Percentiles rank a stretch among this genome's conserved stretches.
phyloP scores from a whole-genome alignment of 2,113 vertebrate genomes.

The Marmota flaviventris region DNA sequence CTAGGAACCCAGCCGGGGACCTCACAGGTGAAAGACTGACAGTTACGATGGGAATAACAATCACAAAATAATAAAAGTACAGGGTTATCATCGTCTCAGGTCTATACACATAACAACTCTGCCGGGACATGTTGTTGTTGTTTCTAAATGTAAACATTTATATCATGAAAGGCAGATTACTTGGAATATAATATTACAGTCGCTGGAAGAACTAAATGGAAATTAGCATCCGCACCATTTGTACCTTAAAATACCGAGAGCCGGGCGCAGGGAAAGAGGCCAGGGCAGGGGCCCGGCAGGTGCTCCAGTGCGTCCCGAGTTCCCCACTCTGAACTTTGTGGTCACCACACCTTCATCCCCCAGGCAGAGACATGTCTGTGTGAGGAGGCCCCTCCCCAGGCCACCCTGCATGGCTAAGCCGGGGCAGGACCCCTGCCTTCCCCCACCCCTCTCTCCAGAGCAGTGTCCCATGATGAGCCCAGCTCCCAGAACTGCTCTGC shows the following conservation, averaged over 20 bases:
- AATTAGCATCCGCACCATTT: neutral
- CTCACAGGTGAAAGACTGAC: accelerated
- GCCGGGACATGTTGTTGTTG: neutral
- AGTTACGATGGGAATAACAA: accelerated
- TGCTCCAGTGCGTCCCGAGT: accelerated
- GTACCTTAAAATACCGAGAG: neutral
- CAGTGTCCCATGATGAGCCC: too few species aligned
- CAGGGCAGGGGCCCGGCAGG: neutral
- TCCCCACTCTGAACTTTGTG: neutral
- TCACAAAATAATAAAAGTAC: neutral
- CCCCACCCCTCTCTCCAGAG: too few species aligned
- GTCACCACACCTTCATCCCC: neutral
- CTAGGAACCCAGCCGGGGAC: neutral
- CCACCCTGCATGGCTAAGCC: too few species aligned
- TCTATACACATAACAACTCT: accelerated
- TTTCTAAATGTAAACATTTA: neutral
- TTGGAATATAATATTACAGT: neutral
- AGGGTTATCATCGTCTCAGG: accelerated
- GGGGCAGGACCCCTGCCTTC: too few species aligned
- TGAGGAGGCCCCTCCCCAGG: neutral
- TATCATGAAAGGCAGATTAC: neutral
- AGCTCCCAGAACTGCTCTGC: neutral
- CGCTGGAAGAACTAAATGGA: neutral
- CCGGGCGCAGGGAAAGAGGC: neutral
- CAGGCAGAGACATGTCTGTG: neutral